These are phyloP conservation scores for Acanthochromis polyacanthus DNA, from an alignment of 2,113 vertebrate species.

Conservation along the genomic window DNA sequence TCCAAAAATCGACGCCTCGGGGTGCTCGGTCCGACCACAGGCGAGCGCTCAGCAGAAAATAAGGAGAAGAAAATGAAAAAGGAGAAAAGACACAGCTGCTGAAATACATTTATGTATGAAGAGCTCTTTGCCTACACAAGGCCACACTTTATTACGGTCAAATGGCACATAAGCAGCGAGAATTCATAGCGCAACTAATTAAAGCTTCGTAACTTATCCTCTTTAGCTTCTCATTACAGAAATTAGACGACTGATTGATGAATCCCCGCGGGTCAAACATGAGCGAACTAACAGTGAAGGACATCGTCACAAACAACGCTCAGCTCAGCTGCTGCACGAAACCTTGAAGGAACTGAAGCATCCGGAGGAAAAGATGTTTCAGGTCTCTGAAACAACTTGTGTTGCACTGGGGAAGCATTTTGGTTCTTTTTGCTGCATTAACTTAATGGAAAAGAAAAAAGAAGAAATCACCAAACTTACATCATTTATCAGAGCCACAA, in stretches of 20 bases:
- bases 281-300: background rate
- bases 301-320: background rate
- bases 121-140: background rate
- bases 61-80: background rate
- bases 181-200: background rate
- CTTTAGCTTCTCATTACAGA: slow-evolving; percentile 18
- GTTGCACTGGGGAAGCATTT: background rate
- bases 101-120: background rate
- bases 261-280: background rate
- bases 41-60: background rate
- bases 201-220: background rate
- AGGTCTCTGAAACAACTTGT: too few species aligned
- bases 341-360: background rate
- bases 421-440: slow-evolving; percentile 29
- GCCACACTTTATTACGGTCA: background rate
- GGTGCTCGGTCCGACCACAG: background rate
- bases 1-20: slow-evolving; percentile 7
- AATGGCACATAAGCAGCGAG: background rate
- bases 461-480: too few species aligned
- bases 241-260: background rate
- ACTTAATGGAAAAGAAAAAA: slow-evolving; percentile 2
- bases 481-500: too few species aligned
- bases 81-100: background rate
- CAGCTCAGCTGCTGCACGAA: too few species aligned
- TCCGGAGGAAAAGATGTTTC: too few species aligned